These are phyloP conservation scores for Gavia stellata DNA, from an alignment of 2,113 vertebrate genomes.

Conservation along the genomic window DNA sequence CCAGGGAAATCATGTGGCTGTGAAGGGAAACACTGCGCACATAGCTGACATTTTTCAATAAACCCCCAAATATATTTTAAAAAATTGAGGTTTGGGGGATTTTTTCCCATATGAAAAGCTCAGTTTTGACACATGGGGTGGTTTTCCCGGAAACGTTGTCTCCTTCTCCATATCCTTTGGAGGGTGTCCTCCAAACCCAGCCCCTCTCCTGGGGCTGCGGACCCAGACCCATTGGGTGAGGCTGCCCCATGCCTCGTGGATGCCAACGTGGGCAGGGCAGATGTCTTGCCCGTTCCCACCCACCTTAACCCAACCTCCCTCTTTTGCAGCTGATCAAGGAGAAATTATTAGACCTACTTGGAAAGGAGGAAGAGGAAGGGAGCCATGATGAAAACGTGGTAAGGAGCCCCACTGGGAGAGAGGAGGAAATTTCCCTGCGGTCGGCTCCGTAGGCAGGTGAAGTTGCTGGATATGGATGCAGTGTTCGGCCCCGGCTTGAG, in stretches of 20 bases:
- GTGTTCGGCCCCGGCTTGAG: not conserved
- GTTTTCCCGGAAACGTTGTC: not conserved
- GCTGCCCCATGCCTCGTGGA: accelerated
- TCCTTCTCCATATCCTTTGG: not conserved
- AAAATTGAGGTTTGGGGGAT: accelerated
- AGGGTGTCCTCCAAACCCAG: not conserved
- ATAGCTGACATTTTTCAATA: not conserved
- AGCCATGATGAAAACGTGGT: constrained; percentile 94
- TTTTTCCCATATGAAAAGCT: not conserved
- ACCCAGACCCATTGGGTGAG: not conserved
- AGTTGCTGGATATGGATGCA: accelerated
- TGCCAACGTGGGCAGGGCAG: not conserved
- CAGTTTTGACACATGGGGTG: not conserved
- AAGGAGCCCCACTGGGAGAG: constrained; percentile 36
- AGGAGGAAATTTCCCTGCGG: not conserved
- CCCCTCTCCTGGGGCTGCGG: not conserved
- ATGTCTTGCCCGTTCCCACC: not conserved
- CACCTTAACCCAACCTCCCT: not conserved
- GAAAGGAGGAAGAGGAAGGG: constrained; percentile 92
- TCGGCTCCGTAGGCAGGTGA: not conserved
- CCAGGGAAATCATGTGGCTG: not conserved
- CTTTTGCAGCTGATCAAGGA: constrained; percentile 90
- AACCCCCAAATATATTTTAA: not conserved
- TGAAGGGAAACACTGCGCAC: not conserved
- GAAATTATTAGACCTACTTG: constrained; percentile 88